Base-by-base conservation (phyloP, 2,888 invertebrate species). In the Cylindroiulus punctatus region DNA sequence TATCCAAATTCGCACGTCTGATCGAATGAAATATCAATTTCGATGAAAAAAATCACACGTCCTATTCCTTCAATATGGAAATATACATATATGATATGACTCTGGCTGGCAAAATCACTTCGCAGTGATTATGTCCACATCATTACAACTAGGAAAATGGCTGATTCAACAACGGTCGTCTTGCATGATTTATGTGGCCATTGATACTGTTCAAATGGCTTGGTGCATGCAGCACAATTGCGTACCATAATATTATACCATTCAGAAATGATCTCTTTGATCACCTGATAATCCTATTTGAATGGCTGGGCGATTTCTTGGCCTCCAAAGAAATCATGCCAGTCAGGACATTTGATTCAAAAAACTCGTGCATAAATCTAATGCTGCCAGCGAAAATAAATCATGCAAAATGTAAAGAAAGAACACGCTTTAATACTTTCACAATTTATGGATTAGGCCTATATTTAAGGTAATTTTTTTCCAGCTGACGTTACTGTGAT, bases 121-220 rank as follows among this genome's bases (percentile, higher is more conserved):
- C 30, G 76, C 30, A 76, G 26, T 22, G 57, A 65, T 76, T 76
- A 30, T 76, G 17, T 30, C 76, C 76, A 76, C 30, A 76, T 76
- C 30, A 76, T 76, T 76, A 76, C 30, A 30, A 2, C 14, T 76
- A 17, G 17, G 26, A 76, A 76, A 76, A 76, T 76, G 76, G 76
- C 76, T 76, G 76, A 76, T 76, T 76, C 76, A 76, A 76, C 76
- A 76, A 76, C 30, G 76, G 76, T 30, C 76, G 1, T 76, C 17
- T 14, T 26, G 17, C 30, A 14, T 76, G 76, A 76, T 76, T 76
- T 76, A 76, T 76, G 30, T 76, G 76, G 76, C 30, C 30, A 76
- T 76, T 76, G 76, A 76, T 26, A 17, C 65, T 57, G 19, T 12
- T 22, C 22, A 22, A 65, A 65, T 8, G 57, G 12, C 57, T 65